Percentiles rank a stretch among this genome's conserved stretches.
These are phyloP conservation scores for Perizoma affinitatum DNA, from an alignment of 2,888 invertebrate genomes.

Conservation along the genomic window DNA sequence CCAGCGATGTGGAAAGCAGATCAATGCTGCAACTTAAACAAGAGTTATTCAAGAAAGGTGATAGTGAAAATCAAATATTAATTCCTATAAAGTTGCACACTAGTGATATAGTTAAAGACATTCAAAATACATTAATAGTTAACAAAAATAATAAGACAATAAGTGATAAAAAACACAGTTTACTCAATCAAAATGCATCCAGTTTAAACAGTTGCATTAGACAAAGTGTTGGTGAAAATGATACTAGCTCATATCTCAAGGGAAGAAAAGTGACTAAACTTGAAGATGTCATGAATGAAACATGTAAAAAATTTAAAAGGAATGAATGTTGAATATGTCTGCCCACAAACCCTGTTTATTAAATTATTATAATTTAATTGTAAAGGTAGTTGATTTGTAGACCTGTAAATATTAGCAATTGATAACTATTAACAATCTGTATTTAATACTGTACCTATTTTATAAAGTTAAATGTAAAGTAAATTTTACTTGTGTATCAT, in stretches of 20 bases:
- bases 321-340: constrained; percentile 76
- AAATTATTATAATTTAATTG: constrained; percentile 80
- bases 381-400: constrained; percentile 66
- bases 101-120: constrained; percentile 79
- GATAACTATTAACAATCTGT: constrained; percentile 69
- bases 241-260: constrained; percentile 72
- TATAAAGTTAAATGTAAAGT: constrained; percentile 74
- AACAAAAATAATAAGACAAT: constrained; percentile 78
- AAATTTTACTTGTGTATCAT: constrained; percentile 74
- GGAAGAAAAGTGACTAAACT: constrained; percentile 72
- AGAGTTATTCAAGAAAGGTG: constrained; percentile 73
- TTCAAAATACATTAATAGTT: constrained; percentile 79
- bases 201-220: constrained; percentile 71
- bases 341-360: constrained; percentile 63
- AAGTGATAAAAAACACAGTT: constrained; percentile 80
- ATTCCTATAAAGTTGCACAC: constrained; percentile 74
- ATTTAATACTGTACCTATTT: constrained; percentile 81
- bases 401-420: constrained; percentile 78
- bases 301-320: constrained; percentile 77
- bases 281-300: constrained; percentile 72
- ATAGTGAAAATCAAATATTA: constrained; percentile 76
- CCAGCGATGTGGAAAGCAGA: constrained; percentile 75
- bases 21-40: constrained; percentile 74
- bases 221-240: constrained; percentile 74
- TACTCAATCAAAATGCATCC: constrained; percentile 79